Percentiles rank a stretch among this genome's conserved stretches.
Conservation (phyloP, 2,113 vertebrate species). For the Craseonycteris thonglongyai region DNA sequence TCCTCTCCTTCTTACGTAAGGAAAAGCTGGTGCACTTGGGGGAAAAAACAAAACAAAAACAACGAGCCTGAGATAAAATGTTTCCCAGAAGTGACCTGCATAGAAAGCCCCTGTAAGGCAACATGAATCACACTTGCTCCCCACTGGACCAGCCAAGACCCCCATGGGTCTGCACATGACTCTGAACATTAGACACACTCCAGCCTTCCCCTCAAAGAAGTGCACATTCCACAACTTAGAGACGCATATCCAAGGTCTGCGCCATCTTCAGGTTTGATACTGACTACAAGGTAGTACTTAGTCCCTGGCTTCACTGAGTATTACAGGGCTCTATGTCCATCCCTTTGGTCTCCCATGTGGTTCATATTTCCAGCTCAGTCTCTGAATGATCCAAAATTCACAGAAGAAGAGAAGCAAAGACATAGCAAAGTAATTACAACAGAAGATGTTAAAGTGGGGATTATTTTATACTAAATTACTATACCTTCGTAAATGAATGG, state of each 20-base stretch:
- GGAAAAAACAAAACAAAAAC: not conserved
- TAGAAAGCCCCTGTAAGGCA: not conserved
- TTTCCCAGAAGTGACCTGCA: conserved; percentile 6
- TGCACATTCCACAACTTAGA: not conserved
- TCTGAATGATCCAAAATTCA: conserved; percentile 16
- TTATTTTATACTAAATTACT: conserved; percentile 62
- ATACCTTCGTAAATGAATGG: conserved; percentile 63
- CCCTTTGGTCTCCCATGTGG: not conserved
- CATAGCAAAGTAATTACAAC: conserved; percentile 58
- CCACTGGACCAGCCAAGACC: not conserved
- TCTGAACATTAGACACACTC: not conserved
- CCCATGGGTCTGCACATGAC: not conserved
- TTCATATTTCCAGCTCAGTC: not conserved
- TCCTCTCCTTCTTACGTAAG: conserved; percentile 41
- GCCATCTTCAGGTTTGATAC: not conserved
- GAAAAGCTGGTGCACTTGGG: not conserved
- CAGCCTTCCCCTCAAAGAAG: not conserved
- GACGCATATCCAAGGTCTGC: not conserved
- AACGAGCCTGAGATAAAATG: conserved; percentile 23
- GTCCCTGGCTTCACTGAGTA: not conserved
- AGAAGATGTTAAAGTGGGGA: conserved; percentile 30
- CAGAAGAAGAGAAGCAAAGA: not conserved
- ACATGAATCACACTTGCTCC: not conserved
- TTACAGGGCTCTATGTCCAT: not conserved
- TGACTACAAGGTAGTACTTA: not conserved